These are phyloP conservation scores for Coelopa frigida DNA, from an alignment of 1,140 invertebrate genomes.

Conservation along the genomic window DNA sequence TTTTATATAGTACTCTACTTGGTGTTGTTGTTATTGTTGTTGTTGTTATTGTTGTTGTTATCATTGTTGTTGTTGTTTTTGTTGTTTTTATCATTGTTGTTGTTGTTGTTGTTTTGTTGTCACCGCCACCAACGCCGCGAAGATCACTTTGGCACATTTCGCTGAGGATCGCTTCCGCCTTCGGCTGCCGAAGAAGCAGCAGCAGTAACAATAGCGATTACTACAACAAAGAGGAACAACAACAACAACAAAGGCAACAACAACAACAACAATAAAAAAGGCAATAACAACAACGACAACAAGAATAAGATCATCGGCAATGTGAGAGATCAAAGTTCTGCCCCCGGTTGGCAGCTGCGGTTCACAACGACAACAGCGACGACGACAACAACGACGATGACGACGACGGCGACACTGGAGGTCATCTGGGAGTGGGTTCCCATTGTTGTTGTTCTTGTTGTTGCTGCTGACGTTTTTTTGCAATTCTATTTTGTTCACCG, in stretches of 20 bases:
- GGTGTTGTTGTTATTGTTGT: background rate
- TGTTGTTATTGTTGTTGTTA: background rate
- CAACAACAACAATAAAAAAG: slow-evolving; percentile 3
- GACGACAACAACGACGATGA: slow-evolving; percentile 1
- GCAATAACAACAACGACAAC: slow-evolving; percentile 5
- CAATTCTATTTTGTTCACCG: too few species aligned
- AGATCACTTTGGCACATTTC: too few species aligned
- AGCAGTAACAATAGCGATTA: too few species aligned
- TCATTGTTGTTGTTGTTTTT: slow-evolving; percentile 5
- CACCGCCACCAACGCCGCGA: slow-evolving; percentile 6
- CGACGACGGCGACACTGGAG: background rate
- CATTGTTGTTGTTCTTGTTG: background rate
- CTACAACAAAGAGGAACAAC: too few species aligned
- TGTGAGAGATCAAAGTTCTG: too few species aligned
- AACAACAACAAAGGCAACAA: slow-evolving; percentile 4
- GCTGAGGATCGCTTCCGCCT: too few species aligned
- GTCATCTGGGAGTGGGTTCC: background rate
- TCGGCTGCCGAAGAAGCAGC: too few species aligned
- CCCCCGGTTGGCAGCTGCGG: too few species aligned
- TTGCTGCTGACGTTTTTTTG: too few species aligned
- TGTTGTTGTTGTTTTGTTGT: slow-evolving; percentile 1
- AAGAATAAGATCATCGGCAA: slow-evolving; percentile 1
- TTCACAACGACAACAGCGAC: slow-evolving; percentile 1
- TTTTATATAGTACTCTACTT: too few species aligned
- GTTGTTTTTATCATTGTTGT: background rate